These are phyloP conservation scores for Amiota communis DNA, from an alignment of 2,888 invertebrate species.

Conservation along the genomic window DNA sequence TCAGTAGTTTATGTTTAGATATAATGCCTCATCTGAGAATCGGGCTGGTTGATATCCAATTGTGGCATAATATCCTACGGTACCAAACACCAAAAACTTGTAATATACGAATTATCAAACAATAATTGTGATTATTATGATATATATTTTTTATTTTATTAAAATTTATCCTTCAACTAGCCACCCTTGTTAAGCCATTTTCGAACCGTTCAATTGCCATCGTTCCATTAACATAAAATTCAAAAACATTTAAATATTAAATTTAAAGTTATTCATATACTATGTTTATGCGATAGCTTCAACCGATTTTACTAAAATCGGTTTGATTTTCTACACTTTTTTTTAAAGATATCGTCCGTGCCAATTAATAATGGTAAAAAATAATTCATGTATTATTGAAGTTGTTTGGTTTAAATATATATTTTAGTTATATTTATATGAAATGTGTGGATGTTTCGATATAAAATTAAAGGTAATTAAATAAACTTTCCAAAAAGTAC, in stretches of 20 bases:
- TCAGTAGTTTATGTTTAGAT: too few species aligned
- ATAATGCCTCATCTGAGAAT: constrained; percentile 32
- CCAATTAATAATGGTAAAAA: neutral
- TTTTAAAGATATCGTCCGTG: neutral
- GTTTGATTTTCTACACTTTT: neutral
- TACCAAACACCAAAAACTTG: constrained; percentile 8
- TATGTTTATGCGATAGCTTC: too few species aligned
- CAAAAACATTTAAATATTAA: neutral
- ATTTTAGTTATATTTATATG: too few species aligned
- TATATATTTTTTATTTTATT: neutral
- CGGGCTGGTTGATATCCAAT: constrained; percentile 59
- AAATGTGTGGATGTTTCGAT: too few species aligned
- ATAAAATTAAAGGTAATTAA: too few species aligned
- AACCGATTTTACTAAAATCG: too few species aligned
- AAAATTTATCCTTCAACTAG: constrained; percentile 47
- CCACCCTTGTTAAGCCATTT: constrained; percentile 63
- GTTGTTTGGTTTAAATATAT: too few species aligned
- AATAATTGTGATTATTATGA: neutral
- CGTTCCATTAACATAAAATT: neutral
- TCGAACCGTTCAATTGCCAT: constrained; percentile 64
- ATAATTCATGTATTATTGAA: too few species aligned
- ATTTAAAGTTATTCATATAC: neutral
- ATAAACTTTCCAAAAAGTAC: too few species aligned
- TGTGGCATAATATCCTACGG: constrained; percentile 37
- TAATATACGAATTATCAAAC: constrained; percentile 23